Evolutionary conservation across 2,113 vertebrate species (phyloP).

Genomic region (Hippocampus barbouri): DNA sequence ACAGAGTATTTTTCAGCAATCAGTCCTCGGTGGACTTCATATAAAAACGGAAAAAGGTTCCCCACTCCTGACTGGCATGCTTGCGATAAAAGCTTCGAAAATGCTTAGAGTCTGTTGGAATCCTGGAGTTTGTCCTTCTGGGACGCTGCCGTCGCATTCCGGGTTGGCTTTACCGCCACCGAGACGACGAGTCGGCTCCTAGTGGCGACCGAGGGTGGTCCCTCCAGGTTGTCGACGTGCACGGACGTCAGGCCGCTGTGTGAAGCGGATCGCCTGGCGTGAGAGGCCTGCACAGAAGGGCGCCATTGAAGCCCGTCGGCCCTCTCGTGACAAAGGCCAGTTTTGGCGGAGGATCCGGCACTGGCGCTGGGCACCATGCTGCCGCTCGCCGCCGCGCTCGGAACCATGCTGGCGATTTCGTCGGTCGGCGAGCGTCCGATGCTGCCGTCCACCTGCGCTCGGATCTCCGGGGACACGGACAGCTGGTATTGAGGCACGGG

Average conservation of each 20-base stretch:
- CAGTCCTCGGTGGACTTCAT: background rate
- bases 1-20: too few relatives aligned
- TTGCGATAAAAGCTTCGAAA: slow-evolving; percentile 62
- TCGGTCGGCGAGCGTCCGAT: slow-evolving; percentile 96
- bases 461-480: slow-evolving; percentile 93
- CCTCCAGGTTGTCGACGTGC: slow-evolving; percentile 40
- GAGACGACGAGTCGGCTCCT: slow-evolving; percentile 32
- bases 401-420: slow-evolving; percentile 87
- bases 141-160: slow-evolving; percentile 21
- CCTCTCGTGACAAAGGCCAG: slow-evolving; percentile 66
- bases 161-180: slow-evolving; percentile 11
- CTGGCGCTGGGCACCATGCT: slow-evolving; percentile 34
- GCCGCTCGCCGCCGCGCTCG: slow-evolving; percentile 47
- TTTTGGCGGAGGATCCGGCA: slow-evolving; percentile 56
- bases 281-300: slow-evolving; percentile 25
- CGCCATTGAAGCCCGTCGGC: slow-evolving; percentile 29
- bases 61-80: slow-evolving; percentile 5
- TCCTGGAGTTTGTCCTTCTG: slow-evolving; percentile 29
- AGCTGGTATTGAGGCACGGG: slow-evolving; percentile 89
- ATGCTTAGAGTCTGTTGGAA: slow-evolving; percentile 77
- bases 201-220: slow-evolving; percentile 27
- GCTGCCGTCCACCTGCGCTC: slow-evolving; percentile 96
- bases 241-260: slow-evolving; percentile 48
- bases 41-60: slow-evolving; percentile 15
- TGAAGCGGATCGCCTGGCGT: slow-evolving; percentile 48